A percentile compares a stretch with the other conserved stretches of the same genome.
These are phyloP conservation scores for Aphodius granarius DNA, from an alignment of 2,888 invertebrate genomes.

Conservation along the genomic window DNA sequence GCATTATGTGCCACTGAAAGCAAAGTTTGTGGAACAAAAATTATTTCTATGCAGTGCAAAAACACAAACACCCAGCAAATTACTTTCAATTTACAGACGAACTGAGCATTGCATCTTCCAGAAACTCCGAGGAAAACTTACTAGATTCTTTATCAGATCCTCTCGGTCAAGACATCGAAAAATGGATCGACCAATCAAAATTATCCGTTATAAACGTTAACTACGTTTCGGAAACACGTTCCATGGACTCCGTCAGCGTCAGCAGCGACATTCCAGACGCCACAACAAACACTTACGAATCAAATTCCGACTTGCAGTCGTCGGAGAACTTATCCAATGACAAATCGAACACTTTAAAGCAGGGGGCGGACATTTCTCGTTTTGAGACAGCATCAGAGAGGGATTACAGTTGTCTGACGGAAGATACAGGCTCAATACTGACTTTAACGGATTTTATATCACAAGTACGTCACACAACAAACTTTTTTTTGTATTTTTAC, in stretches of 20 bases:
- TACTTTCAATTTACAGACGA: conserved; percentile 47
- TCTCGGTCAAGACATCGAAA: conserved; percentile 48
- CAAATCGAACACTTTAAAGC: neutral
- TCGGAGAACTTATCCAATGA: neutral
- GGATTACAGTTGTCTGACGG: neutral
- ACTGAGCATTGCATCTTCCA: conserved; percentile 52
- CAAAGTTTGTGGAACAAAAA: too few species aligned
- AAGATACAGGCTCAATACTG: conserved; percentile 4
- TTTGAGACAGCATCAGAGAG: neutral
- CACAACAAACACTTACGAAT: neutral
- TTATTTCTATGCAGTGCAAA: too few species aligned
- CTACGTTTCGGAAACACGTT: conserved; percentile 30
- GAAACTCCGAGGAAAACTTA: conserved; percentile 47
- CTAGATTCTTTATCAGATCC: conserved; percentile 49
- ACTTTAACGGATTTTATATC: conserved; percentile 2
- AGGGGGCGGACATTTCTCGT: neutral
- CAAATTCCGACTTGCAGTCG: neutral
- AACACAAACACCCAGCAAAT: too few species aligned
- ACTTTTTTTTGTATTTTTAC: neutral
- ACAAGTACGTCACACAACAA: neutral
- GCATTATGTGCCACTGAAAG: too few species aligned
- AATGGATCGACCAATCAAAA: conserved; percentile 52
- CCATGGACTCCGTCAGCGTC: neutral
- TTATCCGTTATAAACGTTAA: conserved; percentile 45
- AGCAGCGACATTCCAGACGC: neutral